Conservation (phyloP, 2,888 invertebrate genomes). For the Coenonympha arcania region DNA sequence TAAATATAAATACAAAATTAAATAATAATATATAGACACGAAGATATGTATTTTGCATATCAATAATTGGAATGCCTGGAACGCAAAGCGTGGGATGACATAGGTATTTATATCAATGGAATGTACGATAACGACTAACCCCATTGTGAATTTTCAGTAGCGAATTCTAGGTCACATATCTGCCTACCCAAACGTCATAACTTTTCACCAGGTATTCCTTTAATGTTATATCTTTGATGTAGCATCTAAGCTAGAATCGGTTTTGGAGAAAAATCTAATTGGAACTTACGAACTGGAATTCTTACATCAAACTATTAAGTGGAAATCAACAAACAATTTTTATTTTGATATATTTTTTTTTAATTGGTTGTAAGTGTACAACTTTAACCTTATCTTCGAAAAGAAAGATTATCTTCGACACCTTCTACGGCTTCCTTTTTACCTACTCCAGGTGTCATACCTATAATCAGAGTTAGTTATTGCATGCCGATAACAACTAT, state of each 20-base stretch:
- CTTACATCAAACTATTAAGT: too few species aligned
- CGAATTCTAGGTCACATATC: conserved; percentile 20
- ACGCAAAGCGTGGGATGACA: conserved; percentile 40
- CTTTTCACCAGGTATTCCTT: not conserved
- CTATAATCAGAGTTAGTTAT: too few species aligned
- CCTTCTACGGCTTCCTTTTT: not conserved
- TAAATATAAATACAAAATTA: too few species aligned
- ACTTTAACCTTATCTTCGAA: too few species aligned
- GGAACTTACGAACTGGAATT: too few species aligned
- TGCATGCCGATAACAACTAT: too few species aligned
- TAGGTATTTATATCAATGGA: conserved; percentile 26
- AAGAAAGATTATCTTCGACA: too few species aligned
- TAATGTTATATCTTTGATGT: not conserved
- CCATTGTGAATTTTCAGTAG: conserved; percentile 7
- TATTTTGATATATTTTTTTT: not conserved
- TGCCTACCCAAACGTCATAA: conserved; percentile 2
- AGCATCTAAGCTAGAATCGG: too few species aligned
- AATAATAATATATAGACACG: too few species aligned
- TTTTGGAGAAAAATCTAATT: not conserved
- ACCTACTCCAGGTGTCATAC: not conserved
- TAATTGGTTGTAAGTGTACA: too few species aligned
- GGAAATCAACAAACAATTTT: not conserved
- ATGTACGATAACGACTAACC: conserved; percentile 12
- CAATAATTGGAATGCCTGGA: too few species aligned
- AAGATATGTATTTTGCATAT: too few species aligned